Base-by-base conservation (phyloP, 2,888 invertebrate species). In the Coremacera marginata region DNA sequence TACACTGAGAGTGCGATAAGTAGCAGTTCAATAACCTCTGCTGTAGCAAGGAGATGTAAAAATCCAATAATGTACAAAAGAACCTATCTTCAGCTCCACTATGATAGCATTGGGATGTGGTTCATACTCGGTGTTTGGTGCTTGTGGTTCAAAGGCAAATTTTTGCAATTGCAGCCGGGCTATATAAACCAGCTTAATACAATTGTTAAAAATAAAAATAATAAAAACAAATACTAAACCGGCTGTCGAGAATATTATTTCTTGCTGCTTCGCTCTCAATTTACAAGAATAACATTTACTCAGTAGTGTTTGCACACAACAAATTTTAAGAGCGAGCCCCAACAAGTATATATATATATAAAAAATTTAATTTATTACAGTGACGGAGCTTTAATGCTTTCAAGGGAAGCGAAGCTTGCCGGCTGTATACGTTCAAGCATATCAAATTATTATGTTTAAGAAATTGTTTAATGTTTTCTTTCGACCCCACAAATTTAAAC, bases 11-110 rank as follows among this genome's bases (percentile, higher is more conserved):
- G 67, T 44, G 67, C 67, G 44, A 44, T 67, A 22, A n/a, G 11
- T 22, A 19, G 57, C 25, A 27, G 67, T 67, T 67, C 67, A 67
- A 19, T 67, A 44, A 37, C 67, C 67, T 67, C 22, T 44, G 4
- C 14, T 60, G 57, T 14, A 25, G 25, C 25, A 25, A 25, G 27
- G 31, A 57, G 25, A 57, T 22, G 57, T 4, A 57, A 57, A 57
- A 19, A 19, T 9, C 19, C 11, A 52, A 52, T 52, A 52, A 9
- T 25, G 25, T 16, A 22, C 57, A 22, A 7, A 44, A 44, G 14
- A 14, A 14, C 7, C 44, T 44, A 14, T 44, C 14, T 44, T 44
- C 14, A 37, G 8, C 37, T 37, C 37, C 5, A 37, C 37, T 37
- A 8, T n/a, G 37, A 37, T 37, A 37, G 37, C 37, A 8, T 37